Evolutionary conservation across 2,113 vertebrate genomes (phyloP).

Genomic region (Cyanoliseus patagonus): DNA sequence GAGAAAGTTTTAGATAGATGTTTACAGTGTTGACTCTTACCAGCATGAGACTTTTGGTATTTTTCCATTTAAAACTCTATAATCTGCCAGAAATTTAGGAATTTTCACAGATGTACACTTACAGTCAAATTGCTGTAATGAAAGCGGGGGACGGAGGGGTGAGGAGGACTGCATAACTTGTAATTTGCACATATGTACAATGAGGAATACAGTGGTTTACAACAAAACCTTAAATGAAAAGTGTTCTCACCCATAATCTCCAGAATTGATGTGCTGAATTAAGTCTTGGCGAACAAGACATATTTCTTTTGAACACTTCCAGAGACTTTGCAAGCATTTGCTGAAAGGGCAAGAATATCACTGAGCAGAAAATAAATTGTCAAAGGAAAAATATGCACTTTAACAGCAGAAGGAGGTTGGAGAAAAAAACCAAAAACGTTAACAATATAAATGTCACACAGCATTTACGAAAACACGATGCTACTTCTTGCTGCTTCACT

Average conservation of each 20-base stretch:
- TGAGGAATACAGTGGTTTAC: neutral
- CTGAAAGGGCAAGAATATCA: slow-evolving; percentile 59
- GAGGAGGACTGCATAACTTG: neutral
- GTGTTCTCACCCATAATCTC: slow-evolving; percentile 74
- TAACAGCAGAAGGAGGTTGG: neutral
- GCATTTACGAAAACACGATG: neutral
- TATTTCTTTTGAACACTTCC: slow-evolving; percentile 67
- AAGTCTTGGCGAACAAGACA: slow-evolving; percentile 74
- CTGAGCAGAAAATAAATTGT: neutral
- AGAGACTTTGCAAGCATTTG: slow-evolving; percentile 66
- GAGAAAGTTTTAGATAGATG: neutral
- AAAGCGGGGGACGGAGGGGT: neutral
- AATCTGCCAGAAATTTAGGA: neutral
- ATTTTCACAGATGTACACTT: neutral
- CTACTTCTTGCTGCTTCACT: neutral
- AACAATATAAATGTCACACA: neutral
- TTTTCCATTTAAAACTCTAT: neutral
- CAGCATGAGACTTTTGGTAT: neutral
- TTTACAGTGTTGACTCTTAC: neutral
- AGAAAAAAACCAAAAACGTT: accelerated
- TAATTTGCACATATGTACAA: neutral
- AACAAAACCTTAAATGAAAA: neutral
- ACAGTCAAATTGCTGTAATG: neutral
- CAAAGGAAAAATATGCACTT: neutral
- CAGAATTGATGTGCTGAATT: slow-evolving; percentile 72